Conservation (phyloP, 2,888 invertebrate species). For the Eupithecia dodoneata region DNA sequence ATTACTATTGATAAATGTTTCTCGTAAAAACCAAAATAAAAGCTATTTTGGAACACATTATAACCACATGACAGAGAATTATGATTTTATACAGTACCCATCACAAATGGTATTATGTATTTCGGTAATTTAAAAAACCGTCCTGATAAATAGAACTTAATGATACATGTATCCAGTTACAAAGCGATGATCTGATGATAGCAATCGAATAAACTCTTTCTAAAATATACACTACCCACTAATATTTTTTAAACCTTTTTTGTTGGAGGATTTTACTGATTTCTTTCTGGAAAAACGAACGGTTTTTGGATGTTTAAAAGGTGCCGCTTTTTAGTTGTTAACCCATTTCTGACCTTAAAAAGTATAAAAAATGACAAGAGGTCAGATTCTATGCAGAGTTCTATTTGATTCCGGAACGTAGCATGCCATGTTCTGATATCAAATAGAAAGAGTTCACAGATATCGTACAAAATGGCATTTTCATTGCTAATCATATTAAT, state of each 20-base stretch:
- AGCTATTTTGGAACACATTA: neutral
- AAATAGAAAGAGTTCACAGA: neutral
- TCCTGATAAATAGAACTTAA: slow-evolving; percentile 30
- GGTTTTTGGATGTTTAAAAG: neutral
- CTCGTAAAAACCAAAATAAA: neutral
- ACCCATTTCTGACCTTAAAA: neutral
- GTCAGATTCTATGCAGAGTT: no score
- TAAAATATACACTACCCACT: neutral
- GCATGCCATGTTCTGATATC: neutral
- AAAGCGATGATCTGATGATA: slow-evolving; percentile 29
- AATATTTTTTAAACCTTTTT: neutral
- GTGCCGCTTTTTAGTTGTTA: neutral
- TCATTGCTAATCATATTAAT: neutral
- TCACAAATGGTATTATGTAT: neutral
- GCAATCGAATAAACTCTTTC: slow-evolving; percentile 15
- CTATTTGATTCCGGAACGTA: no score
- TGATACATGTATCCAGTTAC: slow-evolving; percentile 14
- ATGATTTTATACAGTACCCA: neutral
- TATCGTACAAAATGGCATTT: neutral
- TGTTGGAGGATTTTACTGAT: neutral
- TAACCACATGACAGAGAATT: neutral
- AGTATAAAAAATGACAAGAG: neutral
- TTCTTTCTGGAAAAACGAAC: neutral
- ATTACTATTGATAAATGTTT: slow-evolving; percentile 15
- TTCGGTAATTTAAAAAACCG: slow-evolving; percentile 39